phyloP scores from a whole-genome alignment of 2,888 invertebrate species.

The Athalia circularis region DNA sequence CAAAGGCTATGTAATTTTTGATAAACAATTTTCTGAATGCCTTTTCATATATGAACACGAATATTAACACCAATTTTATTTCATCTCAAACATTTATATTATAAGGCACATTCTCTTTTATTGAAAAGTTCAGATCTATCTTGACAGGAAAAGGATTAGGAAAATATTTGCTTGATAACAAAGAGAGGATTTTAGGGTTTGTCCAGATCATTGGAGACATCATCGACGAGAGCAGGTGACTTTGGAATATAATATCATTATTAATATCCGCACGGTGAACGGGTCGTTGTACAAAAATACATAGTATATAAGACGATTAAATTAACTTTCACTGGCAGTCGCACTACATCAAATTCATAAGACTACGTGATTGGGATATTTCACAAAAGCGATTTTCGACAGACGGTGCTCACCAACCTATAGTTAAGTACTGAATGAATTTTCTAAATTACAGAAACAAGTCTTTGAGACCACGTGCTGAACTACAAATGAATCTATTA shows the following conservation, averaged over 20 bases:
- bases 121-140: not conserved
- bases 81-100: too few species aligned
- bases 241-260: slow-evolving; percentile 30
- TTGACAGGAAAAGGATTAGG: not conserved
- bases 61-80: too few species aligned
- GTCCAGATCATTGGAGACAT: too few species aligned
- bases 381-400: slow-evolving; percentile 11
- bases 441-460: not conserved
- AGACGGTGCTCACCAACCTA: not conserved
- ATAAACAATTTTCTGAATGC: too few species aligned
- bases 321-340: not conserved
- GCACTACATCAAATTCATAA: not conserved
- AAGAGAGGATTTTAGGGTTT: not conserved
- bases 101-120: not conserved
- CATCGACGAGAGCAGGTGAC: too few species aligned
- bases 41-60: too few species aligned
- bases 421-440: slow-evolving; percentile 1
- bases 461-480: not conserved
- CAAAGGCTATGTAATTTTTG: too few species aligned
- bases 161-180: not conserved
- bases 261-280: not conserved
- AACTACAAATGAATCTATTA: not conserved
- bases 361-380: slow-evolving; percentile 1
- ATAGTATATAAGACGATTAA: not conserved
- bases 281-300: not conserved